phyloP scores from a whole-genome alignment of 2,888 invertebrate species.

The Autographa pulchrina region DNA sequence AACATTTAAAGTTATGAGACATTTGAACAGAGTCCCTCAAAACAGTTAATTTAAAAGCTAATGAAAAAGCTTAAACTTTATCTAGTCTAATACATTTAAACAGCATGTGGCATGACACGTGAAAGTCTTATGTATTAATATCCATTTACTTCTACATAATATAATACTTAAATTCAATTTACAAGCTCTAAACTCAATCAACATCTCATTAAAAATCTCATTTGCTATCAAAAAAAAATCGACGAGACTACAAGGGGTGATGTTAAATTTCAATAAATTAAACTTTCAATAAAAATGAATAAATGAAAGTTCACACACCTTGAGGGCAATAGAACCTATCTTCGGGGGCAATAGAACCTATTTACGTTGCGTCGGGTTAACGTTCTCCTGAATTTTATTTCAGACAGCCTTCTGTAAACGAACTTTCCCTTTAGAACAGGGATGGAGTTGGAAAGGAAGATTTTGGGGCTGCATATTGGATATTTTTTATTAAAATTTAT shows the following conservation, averaged over 20 bases:
- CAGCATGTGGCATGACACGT: no score
- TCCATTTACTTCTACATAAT: no score
- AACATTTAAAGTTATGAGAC: no score
- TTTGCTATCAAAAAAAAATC: background rate
- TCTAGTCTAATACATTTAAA: no score
- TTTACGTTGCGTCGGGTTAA: conserved; percentile 67
- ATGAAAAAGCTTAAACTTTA: no score
- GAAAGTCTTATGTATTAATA: no score
- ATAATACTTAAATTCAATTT: background rate
- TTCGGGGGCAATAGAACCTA: conserved; percentile 60
- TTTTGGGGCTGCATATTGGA: conserved; percentile 13
- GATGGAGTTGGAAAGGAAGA: conserved; percentile 52
- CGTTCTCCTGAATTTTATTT: conserved; percentile 73
- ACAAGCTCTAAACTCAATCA: background rate
- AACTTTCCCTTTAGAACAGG: conserved; percentile 77
- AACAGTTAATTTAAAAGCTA: no score
- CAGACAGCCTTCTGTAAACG: conserved; percentile 73
- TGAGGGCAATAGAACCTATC: conserved; percentile 60
- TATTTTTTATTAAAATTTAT: background rate
- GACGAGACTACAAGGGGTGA: background rate
- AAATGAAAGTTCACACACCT: conserved; percentile 51
- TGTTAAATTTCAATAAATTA: conserved; percentile 7
- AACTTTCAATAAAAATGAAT: conserved; percentile 32
- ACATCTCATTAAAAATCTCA: background rate
- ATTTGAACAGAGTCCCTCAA: no score